Evolutionary conservation across 2,888 invertebrate species (phyloP), one percentile per base, ranked within the genome.

Genomic region (Coelinius sp.): DNA sequence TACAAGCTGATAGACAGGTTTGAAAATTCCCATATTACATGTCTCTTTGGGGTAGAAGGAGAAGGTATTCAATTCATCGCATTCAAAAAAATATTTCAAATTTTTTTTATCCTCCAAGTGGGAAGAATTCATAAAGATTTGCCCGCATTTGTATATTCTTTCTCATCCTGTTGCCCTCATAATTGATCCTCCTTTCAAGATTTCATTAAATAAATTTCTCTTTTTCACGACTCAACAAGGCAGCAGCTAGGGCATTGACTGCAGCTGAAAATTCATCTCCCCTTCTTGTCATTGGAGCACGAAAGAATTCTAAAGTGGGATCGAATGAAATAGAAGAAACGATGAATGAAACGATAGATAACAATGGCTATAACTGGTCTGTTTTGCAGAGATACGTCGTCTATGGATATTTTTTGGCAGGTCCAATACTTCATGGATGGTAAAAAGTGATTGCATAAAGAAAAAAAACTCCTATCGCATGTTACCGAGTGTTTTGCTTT

Each of bases 351-450:
- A 22, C 10, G 20, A 8, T 41, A 22, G 35, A 69, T 77, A 22
- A 79, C 76, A 62, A 74, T 44, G 71, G 77, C 73, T 85, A 84
- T 68, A 81, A 85, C 75, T 82, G 81, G 83, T 73, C 81, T 12
- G 84, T 84, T 63, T 78, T 85, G 31, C 81, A 82, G 73, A 79
- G 85, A 84, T 85, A 82, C 71, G 81, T 84, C 3, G 79, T 82
- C 53, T 84, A 82, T 68, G 85, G 85, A 14, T 85, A 84, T 65
- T 76, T 82, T 64, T 74, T 86, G 62, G 82, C 84, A 14, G 86
- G 85, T 65, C 84, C 84, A 56, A 74, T 84, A 24, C 77, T 86
- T 63, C 84, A 85, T 71, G 79, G 81, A 79, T 85, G 84, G 84
- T 86, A 78, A 74, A 80, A 8, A n/a, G n/a, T n/a, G n/a, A n/a